Evolutionary conservation across 2,113 vertebrate species (phyloP).

Genomic region (Notarius lentiginosus): DNA sequence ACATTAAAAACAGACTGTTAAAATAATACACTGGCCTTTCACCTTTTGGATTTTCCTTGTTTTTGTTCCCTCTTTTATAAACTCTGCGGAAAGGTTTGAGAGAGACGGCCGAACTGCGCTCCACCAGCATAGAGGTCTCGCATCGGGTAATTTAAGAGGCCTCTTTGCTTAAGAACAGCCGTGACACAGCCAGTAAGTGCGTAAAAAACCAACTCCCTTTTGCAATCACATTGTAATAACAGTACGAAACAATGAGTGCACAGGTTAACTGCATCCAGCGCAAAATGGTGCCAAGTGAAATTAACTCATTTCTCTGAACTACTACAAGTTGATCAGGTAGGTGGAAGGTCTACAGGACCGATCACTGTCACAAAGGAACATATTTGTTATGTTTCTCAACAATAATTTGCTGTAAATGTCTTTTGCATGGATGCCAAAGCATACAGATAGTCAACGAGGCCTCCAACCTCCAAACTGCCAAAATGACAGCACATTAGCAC

Average conservation of each 20-base stretch:
- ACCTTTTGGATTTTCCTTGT: slow-evolving; percentile 47
- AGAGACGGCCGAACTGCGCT: slow-evolving; percentile 36
- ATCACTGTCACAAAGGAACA: slow-evolving; percentile 3
- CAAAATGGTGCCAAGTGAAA: slow-evolving; percentile 48
- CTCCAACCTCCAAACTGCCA: not conserved
- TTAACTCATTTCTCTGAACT: slow-evolving; percentile 38
- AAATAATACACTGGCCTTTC: slow-evolving; percentile 54
- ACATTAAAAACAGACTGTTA: slow-evolving; percentile 54
- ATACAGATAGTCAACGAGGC: slow-evolving; percentile 10
- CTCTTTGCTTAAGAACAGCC: slow-evolving; percentile 60
- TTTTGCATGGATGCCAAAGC: slow-evolving; percentile 41
- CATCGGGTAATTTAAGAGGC: slow-evolving; percentile 57
- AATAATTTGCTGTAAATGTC: slow-evolving; percentile 17
- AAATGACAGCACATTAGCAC: slow-evolving; percentile 5
- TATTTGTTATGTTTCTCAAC: slow-evolving; percentile 22
- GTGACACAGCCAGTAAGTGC: slow-evolving; percentile 43
- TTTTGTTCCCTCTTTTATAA: slow-evolving; percentile 41
- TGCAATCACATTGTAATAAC: slow-evolving; percentile 53
- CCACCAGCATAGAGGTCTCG: slow-evolving; percentile 51
- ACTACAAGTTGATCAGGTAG: slow-evolving; percentile 36
- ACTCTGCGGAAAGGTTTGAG: slow-evolving; percentile 43
- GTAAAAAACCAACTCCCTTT: slow-evolving; percentile 38
- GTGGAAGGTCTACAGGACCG: slow-evolving; percentile 11
- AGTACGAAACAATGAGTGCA: slow-evolving; percentile 47
- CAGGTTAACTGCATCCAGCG: slow-evolving; percentile 51